These are phyloP conservation scores for Aurelia sp. DNA, from an alignment of 30 jellyfish, hydroid and myxozoan genomes.

Conservation along the genomic window DNA sequence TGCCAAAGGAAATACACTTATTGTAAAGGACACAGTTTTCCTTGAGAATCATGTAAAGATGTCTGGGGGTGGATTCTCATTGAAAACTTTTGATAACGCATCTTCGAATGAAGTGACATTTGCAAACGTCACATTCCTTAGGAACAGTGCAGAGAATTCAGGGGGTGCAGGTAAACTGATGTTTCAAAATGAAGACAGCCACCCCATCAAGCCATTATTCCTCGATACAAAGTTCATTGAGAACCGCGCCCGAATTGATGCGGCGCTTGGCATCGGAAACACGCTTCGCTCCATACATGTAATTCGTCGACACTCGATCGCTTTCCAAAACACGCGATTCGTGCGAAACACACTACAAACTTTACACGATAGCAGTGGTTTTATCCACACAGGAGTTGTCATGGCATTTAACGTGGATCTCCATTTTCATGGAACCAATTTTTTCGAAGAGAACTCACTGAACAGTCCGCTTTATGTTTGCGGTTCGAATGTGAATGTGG, in stretches of 20 bases:
- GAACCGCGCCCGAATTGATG: slow-evolving; percentile 53
- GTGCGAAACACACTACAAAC: neutral
- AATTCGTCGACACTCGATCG: slow-evolving; percentile 1
- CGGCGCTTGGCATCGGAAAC: slow-evolving; percentile 46
- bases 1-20: slow-evolving; percentile 21
- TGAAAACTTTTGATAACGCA: slow-evolving; percentile 17
- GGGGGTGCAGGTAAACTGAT: slow-evolving; percentile 66
- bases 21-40: slow-evolving; percentile 1
- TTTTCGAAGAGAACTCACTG: slow-evolving; percentile 23
- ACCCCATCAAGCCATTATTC: neutral
- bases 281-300: slow-evolving; percentile 14
- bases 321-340: slow-evolving; percentile 33
- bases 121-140: slow-evolving; percentile 7
- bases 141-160: slow-evolving; percentile 21
- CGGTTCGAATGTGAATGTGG: slow-evolving; percentile 40
- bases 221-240: slow-evolving; percentile 4
- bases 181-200: slow-evolving; percentile 25
- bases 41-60: slow-evolving; percentile 18
- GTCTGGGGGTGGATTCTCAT: slow-evolving; percentile 60
- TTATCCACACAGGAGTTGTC: slow-evolving; percentile 46
- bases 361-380: too few relatives aligned
- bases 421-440: slow-evolving; percentile 32
- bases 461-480: slow-evolving; percentile 51
- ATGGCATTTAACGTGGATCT: slow-evolving; percentile 22
- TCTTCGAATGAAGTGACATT: slow-evolving; percentile 2